These are phyloP conservation scores for Sinosuthora webbiana DNA, from an alignment of 2,113 vertebrate species.

Conservation along the genomic window DNA sequence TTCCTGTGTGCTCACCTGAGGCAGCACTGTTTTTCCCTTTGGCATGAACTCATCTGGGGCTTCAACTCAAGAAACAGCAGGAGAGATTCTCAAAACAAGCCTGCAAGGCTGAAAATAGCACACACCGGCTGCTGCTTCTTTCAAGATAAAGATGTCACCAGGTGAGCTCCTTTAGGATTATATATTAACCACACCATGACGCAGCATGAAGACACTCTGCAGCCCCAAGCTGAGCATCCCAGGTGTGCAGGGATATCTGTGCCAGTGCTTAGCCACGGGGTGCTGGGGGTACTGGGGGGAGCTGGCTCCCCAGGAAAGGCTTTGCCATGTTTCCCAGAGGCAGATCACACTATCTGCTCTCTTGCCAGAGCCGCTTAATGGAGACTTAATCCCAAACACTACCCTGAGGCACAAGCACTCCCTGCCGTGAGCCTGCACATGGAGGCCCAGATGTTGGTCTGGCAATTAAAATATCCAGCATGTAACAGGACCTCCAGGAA, in stretches of 20 bases:
- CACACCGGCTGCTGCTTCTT: background rate
- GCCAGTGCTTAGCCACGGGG: fast-evolving
- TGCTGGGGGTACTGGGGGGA: background rate
- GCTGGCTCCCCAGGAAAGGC: background rate
- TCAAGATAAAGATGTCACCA: conserved; percentile 3
- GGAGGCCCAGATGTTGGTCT: background rate
- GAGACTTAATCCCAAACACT: background rate
- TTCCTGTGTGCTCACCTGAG: background rate
- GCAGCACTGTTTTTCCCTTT: fast-evolving
- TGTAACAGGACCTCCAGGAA: background rate
- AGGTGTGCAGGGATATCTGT: background rate
- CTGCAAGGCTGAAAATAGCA: background rate
- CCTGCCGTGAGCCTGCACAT: fast-evolving
- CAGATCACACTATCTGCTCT: background rate
- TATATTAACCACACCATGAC: background rate
- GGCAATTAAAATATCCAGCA: background rate
- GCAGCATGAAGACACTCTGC: fast-evolving
- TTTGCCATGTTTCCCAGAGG: background rate
- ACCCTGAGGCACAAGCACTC: background rate
- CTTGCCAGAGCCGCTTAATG: fast-evolving
- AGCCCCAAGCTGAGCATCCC: fast-evolving
- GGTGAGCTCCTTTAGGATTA: conserved; percentile 1
- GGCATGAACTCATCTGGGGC: background rate
- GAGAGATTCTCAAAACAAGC: background rate
- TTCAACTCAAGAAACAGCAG: background rate